phyloP scores from a whole-genome alignment of 1,140 invertebrate genomes.

The Portunus trituberculatus region DNA sequence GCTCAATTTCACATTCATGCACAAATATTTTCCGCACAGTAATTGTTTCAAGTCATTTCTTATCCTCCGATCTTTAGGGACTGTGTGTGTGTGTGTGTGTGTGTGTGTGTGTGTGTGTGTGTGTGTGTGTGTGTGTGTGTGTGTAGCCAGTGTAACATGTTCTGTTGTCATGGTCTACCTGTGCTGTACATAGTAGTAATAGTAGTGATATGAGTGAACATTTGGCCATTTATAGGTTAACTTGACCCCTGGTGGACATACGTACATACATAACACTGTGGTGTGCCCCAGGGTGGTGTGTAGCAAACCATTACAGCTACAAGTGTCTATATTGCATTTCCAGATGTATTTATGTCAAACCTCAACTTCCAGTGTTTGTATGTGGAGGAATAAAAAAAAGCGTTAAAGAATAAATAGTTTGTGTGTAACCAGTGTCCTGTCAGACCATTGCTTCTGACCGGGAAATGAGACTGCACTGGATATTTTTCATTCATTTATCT shows the following conservation, averaged over 20 bases:
- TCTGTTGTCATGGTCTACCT: neutral
- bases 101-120: neutral
- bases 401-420: neutral
- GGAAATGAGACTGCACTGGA: too few species aligned
- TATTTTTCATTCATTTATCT: too few species aligned
- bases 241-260: neutral
- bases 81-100: neutral
- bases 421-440: too few species aligned
- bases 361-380: neutral
- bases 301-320: neutral
- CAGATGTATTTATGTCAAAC: neutral
- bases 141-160: neutral
- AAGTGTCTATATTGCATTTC: neutral
- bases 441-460: too few species aligned
- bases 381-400: neutral
- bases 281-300: neutral
- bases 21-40: too few species aligned
- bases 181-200: neutral
- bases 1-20: too few species aligned
- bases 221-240: neutral
- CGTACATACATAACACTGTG: neutral
- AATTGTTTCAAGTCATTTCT: too few species aligned
- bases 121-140: neutral
- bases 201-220: neutral
- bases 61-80: too few species aligned